These are phyloP conservation scores for Dipodomys stephensi DNA, from an alignment of 2,113 vertebrate species.

Conservation along the genomic window DNA sequence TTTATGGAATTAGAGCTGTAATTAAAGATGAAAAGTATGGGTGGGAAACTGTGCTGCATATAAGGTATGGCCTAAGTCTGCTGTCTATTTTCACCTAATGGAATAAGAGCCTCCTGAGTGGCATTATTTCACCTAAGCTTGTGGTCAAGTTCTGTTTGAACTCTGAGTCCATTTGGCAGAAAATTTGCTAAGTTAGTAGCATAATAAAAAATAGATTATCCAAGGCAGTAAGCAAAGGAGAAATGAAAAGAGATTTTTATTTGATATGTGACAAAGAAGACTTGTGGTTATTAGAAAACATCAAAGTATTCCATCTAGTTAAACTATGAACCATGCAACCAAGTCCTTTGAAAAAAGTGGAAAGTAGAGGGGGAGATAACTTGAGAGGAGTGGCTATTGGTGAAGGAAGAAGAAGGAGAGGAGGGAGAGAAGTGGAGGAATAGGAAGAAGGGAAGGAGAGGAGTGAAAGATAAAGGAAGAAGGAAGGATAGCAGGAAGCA, in stretches of 20 bases:
- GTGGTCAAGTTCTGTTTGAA: not conserved
- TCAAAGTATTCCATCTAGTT: not conserved
- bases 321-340: accelerated
- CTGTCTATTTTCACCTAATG: not conserved
- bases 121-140: not conserved
- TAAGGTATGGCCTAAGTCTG: not conserved
- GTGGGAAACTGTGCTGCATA: not conserved
- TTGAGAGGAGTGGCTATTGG: no score
- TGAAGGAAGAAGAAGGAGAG: not conserved
- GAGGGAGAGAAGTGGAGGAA: not conserved
- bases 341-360: not conserved
- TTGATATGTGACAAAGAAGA: not conserved
- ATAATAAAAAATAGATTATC: not conserved
- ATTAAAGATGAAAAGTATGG: not conserved
- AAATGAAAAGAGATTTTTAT: not conserved
- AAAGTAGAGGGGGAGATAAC: not conserved
- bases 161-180: not conserved
- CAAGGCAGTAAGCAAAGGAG: not conserved
- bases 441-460: no score
- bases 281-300: not conserved
- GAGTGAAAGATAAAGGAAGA: no score
- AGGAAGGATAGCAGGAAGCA: no score
- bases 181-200: not conserved
- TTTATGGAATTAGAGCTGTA: not conserved
- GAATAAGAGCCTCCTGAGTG: not conserved